These are phyloP conservation scores for Thyatira batis DNA, from an alignment of 2,888 invertebrate genomes.

Conservation along the genomic window DNA sequence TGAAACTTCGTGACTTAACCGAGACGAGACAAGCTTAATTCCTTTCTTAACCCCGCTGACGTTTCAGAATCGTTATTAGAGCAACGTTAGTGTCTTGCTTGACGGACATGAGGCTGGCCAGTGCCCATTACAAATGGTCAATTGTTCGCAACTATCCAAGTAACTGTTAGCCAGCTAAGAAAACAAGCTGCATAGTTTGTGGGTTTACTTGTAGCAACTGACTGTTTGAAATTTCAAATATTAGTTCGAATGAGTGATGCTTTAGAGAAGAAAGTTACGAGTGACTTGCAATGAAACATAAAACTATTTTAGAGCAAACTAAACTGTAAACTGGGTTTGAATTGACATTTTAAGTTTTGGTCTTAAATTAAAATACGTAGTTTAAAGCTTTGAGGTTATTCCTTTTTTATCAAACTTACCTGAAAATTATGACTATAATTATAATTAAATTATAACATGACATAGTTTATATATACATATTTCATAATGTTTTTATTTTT, in stretches of 20 bases:
- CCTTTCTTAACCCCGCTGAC: neutral
- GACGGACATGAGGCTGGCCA: conserved; percentile 75
- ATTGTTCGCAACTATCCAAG: conserved; percentile 39
- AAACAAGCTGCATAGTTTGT: conserved; percentile 55
- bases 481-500: too few relatives aligned
- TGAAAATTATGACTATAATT: too few relatives aligned
- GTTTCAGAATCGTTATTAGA: conserved; percentile 12
- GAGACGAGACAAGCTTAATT: conserved; percentile 1
- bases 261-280: conserved; percentile 42
- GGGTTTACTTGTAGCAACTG: conserved; percentile 41
- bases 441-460: too few relatives aligned
- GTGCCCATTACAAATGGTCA: conserved; percentile 40
- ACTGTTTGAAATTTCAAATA: conserved; percentile 57
- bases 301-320: neutral
- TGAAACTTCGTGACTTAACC: neutral
- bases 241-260: conserved; percentile 63
- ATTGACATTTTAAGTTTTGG: too few relatives aligned
- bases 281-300: conserved; percentile 7
- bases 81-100: conserved; percentile 62
- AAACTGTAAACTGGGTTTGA: too few relatives aligned
- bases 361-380: too few relatives aligned
- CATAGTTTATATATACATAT: too few relatives aligned
- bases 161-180: conserved; percentile 13
- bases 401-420: too few relatives aligned
- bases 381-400: too few relatives aligned